Evolutionary conservation across 2,113 vertebrate genomes (phyloP).

Genomic region (Lophura nycthemera): DNA sequence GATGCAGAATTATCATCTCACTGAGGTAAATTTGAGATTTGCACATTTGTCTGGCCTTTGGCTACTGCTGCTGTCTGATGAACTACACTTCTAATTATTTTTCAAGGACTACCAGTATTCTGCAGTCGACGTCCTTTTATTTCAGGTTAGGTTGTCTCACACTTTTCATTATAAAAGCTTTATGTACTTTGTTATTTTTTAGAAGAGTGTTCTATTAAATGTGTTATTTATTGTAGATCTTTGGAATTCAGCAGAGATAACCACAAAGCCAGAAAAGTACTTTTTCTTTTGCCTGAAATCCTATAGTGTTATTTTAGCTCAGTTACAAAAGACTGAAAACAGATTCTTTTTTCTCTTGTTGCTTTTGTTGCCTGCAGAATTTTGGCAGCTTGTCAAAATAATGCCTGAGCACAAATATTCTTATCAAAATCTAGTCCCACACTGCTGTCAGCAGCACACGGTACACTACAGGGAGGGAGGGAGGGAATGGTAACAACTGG

Average conservation of each 20-base stretch:
- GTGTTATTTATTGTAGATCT: not conserved
- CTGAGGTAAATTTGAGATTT: constrained; percentile 11
- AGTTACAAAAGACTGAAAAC: constrained; percentile 51
- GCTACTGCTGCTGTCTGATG: constrained; percentile 16
- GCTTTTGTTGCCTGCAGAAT: constrained; percentile 59
- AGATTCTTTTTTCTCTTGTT: constrained; percentile 20
- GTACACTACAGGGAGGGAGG: not conserved
- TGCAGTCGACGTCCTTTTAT: not conserved
- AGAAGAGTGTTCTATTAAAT: not conserved
- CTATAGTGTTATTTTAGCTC: constrained; percentile 19
- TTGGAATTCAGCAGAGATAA: constrained; percentile 34
- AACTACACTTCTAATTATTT: constrained; percentile 28
- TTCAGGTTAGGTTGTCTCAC: not conserved
- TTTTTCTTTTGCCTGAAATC: constrained; percentile 46
- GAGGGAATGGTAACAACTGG: not conserved
- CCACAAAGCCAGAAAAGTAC: not conserved
- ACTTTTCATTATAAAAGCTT: not conserved
- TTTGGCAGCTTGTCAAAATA: constrained; percentile 56
- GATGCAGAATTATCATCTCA: not conserved
- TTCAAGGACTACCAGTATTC: not conserved
- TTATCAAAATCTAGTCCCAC: constrained; percentile 40
- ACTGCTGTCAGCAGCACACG: fast-evolving
- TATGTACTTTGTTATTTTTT: not conserved
- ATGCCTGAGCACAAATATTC: constrained; percentile 42
- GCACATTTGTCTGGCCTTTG: not conserved